Evolutionary conservation across 2,797 vertebrate species (phyloP).

Genomic region (Periparus ater): DNA sequence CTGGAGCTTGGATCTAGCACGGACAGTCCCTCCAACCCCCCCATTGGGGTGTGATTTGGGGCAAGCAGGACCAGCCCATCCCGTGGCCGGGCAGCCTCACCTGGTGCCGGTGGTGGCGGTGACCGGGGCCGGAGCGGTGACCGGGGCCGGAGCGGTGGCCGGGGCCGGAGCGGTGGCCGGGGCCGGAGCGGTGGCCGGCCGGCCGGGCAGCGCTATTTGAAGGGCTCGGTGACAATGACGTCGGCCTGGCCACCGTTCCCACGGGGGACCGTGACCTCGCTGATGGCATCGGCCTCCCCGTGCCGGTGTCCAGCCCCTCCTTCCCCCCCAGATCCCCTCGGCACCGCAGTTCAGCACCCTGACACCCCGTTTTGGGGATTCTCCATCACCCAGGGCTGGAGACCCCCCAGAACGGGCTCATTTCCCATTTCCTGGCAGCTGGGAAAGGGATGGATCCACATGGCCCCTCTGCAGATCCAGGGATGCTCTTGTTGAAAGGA

Average conservation of each 20-base stretch:
- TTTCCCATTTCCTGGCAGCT: not conserved
- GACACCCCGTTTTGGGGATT: too few relatives aligned
- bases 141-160: not conserved
- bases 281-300: not conserved
- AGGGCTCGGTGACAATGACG: not conserved
- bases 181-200: fast-evolving
- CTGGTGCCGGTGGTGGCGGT: not conserved
- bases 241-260: not conserved
- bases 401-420: not conserved
- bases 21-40: too few relatives aligned
- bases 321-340: not conserved
- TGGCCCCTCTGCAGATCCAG: not conserved
- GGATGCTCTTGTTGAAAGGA: not conserved
- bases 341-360: fast-evolving
- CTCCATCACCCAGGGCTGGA: not conserved
- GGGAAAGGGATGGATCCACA: not conserved
- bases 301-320: not conserved
- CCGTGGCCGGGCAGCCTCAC: not conserved
- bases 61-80: not conserved
- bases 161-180: fast-evolving
- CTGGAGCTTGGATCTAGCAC: not conserved
- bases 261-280: not conserved
- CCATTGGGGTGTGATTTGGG: fast-evolving
- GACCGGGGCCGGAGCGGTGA: not conserved
- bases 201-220: not conserved